Evolutionary conservation across 2,113 vertebrate species (phyloP).

Genomic region (Psammodynastes pulverulentus): DNA sequence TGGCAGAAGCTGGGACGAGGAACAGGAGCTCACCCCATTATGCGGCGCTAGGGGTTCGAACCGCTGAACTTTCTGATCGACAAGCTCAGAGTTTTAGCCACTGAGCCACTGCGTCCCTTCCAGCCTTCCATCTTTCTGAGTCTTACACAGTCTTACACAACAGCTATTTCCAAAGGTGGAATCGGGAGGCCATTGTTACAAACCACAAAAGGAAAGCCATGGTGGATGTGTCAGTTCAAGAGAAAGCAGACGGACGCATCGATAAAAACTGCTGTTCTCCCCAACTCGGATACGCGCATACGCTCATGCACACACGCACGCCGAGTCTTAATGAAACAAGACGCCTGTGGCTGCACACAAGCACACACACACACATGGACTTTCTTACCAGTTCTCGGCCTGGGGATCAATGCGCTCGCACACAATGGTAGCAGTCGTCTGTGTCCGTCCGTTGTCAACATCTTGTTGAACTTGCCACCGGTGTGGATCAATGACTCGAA

Average conservation of each 20-base stretch:
- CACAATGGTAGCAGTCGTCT: constrained; percentile 69
- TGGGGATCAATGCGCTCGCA: constrained; percentile 78
- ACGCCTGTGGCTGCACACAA: accelerated
- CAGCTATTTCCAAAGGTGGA: background rate
- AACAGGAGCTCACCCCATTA: too few relatives aligned
- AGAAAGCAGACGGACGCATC: accelerated
- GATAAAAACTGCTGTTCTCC: accelerated
- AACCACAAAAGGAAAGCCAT: background rate
- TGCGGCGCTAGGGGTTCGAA: too few relatives aligned
- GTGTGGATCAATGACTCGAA: constrained; percentile 81
- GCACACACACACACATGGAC: accelerated
- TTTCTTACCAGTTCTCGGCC: constrained; percentile 75
- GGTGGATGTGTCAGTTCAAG: background rate
- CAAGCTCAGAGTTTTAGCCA: too few relatives aligned
- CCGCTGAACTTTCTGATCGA: too few relatives aligned
- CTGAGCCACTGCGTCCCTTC: too few relatives aligned
- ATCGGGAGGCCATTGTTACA: background rate
- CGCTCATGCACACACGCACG: background rate
- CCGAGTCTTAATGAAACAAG: background rate
- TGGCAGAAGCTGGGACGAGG: too few relatives aligned
- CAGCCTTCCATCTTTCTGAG: too few relatives aligned
- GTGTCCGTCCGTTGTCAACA: constrained; percentile 70
- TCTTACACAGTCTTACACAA: background rate
- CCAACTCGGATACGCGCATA: background rate
- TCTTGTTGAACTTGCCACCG: constrained; percentile 94